Base-by-base conservation (phyloP, 2,113 vertebrate genomes). In the Shinisaurus crocodilurus region DNA sequence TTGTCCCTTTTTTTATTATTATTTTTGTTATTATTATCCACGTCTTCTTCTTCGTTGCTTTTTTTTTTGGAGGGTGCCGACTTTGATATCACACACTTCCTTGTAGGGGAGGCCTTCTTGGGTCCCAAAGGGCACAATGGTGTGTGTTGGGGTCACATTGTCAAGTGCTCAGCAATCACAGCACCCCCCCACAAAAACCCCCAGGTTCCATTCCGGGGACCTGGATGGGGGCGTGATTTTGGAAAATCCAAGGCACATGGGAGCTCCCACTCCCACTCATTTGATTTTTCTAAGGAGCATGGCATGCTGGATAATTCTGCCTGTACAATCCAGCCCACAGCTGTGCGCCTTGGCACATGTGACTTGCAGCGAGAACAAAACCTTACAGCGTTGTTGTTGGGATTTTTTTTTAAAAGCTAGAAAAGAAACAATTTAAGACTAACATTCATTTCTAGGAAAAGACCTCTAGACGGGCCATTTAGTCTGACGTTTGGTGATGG, bases 31-130 rank as follows among this genome's bases (percentile, higher is more conserved):
- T 88, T 72, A 90, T 40, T 6, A n/a, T n/a, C 76, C 27, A 54
- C 89, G 92, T 80, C 82, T 91, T 43, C 70, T 91, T 85, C 80
- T 37, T 85, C 74, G 60, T 86, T 90, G 86, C 92, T 90, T 85
- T 72, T 25, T 3, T 12, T 76, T 92, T 81, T 82, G 88, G 43
- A 90, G 84, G 32, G 27, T 88, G 86, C 92, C 92, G 54, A 76
- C 29, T 92, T 84, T 80, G 67, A 76, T 80, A 87, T 10, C 84
- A 87, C n/a, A 89, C 20, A 3, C 60, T 94, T 23, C 6, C 27
- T 50, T n/a, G 3, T 12, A 88, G 86, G 90, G 82, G 8, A 67
- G 87, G 84, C 72, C 48, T 60, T 15, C 23, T 16, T 80, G 54
- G 23, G 40, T 43, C 16, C 40, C 82, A 67, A 69, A 83, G 82